These are phyloP conservation scores for Melopsittacus undulatus DNA, from an alignment of 2,797 vertebrate species.

Conservation along the genomic window DNA sequence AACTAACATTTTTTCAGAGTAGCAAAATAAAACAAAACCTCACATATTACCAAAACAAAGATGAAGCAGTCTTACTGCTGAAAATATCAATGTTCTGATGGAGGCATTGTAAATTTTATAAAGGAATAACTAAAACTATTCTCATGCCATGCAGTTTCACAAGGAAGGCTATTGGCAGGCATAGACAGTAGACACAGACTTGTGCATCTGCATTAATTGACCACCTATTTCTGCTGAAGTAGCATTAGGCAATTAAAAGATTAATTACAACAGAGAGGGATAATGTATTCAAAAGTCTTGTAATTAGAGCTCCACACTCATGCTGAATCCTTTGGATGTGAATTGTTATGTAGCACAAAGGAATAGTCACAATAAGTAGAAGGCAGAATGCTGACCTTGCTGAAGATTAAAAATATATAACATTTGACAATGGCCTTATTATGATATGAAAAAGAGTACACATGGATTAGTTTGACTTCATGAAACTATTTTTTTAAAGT, in stretches of 20 bases:
- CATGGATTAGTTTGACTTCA: not conserved
- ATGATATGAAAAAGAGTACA: not conserved
- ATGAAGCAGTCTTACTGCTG: not conserved
- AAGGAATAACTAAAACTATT: not conserved
- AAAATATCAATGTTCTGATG: not conserved
- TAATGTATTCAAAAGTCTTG: constrained; percentile 28
- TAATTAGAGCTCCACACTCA: not conserved
- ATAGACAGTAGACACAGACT: not conserved
- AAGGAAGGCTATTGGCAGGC: not conserved
- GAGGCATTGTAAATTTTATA: not conserved
- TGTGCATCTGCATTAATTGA: constrained; percentile 26
- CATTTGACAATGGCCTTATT: not conserved
- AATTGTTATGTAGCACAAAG: not conserved
- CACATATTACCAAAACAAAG: not conserved
- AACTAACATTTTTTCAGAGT: not conserved
- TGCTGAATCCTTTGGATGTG: not conserved
- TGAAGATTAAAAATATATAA: constrained; percentile 14
- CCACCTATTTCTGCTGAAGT: not conserved
- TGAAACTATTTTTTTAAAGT: not conserved
- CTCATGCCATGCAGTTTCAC: not conserved
- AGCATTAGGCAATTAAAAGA: constrained; percentile 51
- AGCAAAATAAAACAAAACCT: not conserved
- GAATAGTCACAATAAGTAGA: not conserved
- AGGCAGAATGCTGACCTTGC: not conserved
- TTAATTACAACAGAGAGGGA: constrained; percentile 33